A percentile compares a stretch with the other conserved stretches of the same genome.
Evolutionary conservation across 2,113 vertebrate genomes (phyloP).

Genomic region (Delphinapterus leucas): DNA sequence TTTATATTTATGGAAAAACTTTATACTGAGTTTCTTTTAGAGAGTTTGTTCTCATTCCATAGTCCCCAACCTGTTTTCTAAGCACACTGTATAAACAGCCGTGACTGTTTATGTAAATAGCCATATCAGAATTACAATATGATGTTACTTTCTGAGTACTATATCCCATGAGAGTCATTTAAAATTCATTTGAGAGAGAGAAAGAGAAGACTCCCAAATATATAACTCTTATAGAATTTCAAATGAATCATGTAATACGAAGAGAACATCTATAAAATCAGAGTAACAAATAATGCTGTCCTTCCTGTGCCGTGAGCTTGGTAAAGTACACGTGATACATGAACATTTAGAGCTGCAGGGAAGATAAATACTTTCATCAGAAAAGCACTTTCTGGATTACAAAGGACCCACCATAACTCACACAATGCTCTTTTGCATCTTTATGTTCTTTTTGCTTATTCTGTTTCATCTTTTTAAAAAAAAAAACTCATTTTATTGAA

Average conservation of each 20-base stretch:
- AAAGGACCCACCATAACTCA: constrained; percentile 4
- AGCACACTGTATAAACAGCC: not conserved
- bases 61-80: not conserved
- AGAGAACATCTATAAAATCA: not conserved
- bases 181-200: not conserved
- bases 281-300: constrained; percentile 1
- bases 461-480: not conserved
- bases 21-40: not conserved
- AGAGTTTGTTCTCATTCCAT: not conserved
- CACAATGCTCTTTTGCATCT: not conserved
- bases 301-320: not conserved
- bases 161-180: not conserved
- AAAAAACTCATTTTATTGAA: not conserved
- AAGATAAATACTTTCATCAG: constrained; percentile 58
- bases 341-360: not conserved
- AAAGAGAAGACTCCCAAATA: not conserved
- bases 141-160: not conserved
- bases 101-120: not conserved
- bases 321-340: not conserved
- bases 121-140: not conserved
- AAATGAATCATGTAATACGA: not conserved
- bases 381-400: not conserved
- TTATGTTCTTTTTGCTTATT: not conserved
- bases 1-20: not conserved
- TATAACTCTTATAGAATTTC: constrained; percentile 37